Percentiles rank a stretch among this genome's conserved stretches.
These are phyloP conservation scores for Hucho hucho DNA, from an alignment of 2,113 vertebrate species.

Conservation along the genomic window DNA sequence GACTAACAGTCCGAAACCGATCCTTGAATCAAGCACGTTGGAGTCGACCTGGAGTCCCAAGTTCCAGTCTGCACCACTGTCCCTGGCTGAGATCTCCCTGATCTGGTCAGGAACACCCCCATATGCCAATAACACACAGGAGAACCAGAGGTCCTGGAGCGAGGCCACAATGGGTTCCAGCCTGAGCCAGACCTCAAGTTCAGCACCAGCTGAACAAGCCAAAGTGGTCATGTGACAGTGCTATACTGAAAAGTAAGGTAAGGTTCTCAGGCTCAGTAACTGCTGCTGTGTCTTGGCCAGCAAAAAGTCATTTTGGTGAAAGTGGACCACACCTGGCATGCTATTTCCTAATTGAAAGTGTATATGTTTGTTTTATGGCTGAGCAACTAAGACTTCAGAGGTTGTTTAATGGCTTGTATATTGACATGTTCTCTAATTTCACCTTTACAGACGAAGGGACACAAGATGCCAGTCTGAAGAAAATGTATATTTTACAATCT, in stretches of 20 bases:
- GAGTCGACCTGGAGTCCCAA: conserved; percentile 64
- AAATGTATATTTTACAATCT: not conserved
- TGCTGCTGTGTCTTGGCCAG: not conserved
- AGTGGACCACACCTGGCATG: too few relatives aligned
- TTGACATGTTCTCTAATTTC: not conserved
- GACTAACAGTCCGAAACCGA: conserved; percentile 51
- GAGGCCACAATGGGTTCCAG: conserved; percentile 15
- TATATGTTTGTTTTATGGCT: too few relatives aligned
- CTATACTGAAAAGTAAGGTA: not conserved
- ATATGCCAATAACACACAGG: conserved; percentile 1
- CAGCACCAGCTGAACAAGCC: not conserved
- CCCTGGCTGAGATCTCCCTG: conserved; percentile 40
- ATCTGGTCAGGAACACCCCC: conserved; percentile 29
- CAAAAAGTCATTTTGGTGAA: too few relatives aligned
- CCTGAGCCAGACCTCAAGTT: not conserved
- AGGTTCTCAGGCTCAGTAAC: not conserved
- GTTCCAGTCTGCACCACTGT: conserved; percentile 18
- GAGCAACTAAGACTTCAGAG: not conserved
- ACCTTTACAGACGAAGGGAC: not conserved
- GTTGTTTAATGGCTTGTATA: not conserved
- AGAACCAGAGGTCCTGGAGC: conserved; percentile 29
- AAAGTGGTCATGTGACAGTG: not conserved
- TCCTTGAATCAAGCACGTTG: conserved; percentile 43
- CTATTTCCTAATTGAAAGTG: too few relatives aligned
- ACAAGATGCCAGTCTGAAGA: not conserved